Conservation (phyloP, 2,113 vertebrate genomes). For the Pollimyrus isidori region DNA sequence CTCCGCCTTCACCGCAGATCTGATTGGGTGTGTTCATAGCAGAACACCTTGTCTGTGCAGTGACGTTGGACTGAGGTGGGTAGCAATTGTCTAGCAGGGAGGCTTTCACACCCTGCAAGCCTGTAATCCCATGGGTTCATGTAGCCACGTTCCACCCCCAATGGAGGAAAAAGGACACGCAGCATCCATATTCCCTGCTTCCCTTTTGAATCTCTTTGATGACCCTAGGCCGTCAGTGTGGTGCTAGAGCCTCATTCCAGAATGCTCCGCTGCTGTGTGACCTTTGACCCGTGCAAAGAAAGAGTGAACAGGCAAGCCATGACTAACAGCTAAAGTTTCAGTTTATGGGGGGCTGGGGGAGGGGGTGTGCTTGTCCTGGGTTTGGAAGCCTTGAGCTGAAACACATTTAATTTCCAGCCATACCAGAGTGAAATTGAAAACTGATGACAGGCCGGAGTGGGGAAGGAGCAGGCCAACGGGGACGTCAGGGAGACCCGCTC, state of each 20-base stretch:
- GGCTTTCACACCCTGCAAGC: slow-evolving; percentile 14
- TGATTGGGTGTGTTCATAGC: slow-evolving; percentile 23
- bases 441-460: neutral
- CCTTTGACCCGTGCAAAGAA: slow-evolving; percentile 29
- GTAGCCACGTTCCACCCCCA: slow-evolving; percentile 18
- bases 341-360: neutral
- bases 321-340: neutral
- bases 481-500: neutral
- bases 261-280: slow-evolving; percentile 7
- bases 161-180: slow-evolving; percentile 7
- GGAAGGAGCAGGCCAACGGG: too few species aligned
- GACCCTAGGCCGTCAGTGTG: neutral
- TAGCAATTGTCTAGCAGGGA: slow-evolving; percentile 20
- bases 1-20: neutral
- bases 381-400: neutral
- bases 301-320: slow-evolving; percentile 23
- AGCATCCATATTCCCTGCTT: neutral
- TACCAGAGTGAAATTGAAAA: neutral
- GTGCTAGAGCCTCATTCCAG: neutral
- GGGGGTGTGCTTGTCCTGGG: neutral
- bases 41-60: slow-evolving; percentile 50
- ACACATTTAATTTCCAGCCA: neutral
- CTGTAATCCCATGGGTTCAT: slow-evolving; percentile 8
- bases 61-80: slow-evolving; percentile 10
- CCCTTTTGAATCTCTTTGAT: neutral